A percentile compares a stretch with the other conserved stretches of the same genome.
Evolutionary conservation across 1,140 invertebrate species (phyloP).

Genomic region (Macrocentrus cingulum): DNA sequence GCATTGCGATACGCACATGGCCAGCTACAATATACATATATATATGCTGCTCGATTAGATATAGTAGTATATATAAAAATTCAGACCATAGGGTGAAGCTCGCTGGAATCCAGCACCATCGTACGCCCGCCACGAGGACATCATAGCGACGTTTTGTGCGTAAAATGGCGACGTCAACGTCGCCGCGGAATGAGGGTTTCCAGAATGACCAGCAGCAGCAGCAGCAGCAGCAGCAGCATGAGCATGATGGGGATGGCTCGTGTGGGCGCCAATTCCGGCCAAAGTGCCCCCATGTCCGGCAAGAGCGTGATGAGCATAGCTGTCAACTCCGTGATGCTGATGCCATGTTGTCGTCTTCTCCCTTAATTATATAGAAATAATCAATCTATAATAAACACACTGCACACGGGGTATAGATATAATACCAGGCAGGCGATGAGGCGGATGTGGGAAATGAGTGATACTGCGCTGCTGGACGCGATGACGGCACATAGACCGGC

Average conservation of each 20-base stretch:
- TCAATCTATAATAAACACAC: background rate
- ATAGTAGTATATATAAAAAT: too few species aligned
- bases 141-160: slow-evolving; percentile 72
- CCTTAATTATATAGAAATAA: slow-evolving; percentile 34
- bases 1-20: too few species aligned
- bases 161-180: slow-evolving; percentile 65
- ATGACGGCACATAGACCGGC: slow-evolving; percentile 55
- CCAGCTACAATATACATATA: too few species aligned
- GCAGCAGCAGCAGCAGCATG: too few species aligned
- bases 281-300: slow-evolving; percentile 48
- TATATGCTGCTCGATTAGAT: too few species aligned
- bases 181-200: slow-evolving; percentile 53
- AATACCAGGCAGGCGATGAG: slow-evolving; percentile 53
- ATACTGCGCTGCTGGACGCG: slow-evolving; percentile 52
- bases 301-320: slow-evolving; percentile 53
- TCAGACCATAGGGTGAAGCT: slow-evolving; percentile 71
- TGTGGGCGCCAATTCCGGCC: slow-evolving; percentile 49
- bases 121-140: slow-evolving; percentile 78
- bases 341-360: slow-evolving; percentile 57
- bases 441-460: slow-evolving; percentile 52
- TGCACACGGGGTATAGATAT: too few species aligned
- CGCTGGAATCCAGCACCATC: slow-evolving; percentile 73
- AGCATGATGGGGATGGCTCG: slow-evolving; percentile 47
- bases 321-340: slow-evolving; percentile 58
- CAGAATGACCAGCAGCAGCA: slow-evolving; percentile 50